Evolutionary conservation across 1,140 invertebrate species (phyloP).

Genomic region (Gonioctena quinquepunctata): DNA sequence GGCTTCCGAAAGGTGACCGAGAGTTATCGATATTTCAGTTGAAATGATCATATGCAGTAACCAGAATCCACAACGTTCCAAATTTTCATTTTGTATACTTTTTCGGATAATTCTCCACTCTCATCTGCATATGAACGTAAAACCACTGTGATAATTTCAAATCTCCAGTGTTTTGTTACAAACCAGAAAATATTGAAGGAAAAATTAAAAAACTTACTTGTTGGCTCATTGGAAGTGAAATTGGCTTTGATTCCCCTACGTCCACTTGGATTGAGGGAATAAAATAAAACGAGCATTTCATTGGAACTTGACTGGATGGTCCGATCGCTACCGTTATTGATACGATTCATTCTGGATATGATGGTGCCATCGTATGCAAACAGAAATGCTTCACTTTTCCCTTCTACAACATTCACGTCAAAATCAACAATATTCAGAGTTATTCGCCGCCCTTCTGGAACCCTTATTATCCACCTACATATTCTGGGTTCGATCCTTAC

Average conservation of each 20-base stretch:
- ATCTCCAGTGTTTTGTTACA: no score
- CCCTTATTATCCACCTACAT: conserved; percentile 74
- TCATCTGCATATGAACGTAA: no score
- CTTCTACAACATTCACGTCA: conserved; percentile 32
- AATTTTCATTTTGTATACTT: no score
- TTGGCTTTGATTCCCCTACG: conserved; percentile 69
- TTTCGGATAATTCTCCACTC: no score
- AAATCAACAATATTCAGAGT: conserved; percentile 64
- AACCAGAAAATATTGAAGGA: no score
- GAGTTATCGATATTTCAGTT: no score
- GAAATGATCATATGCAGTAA: no score
- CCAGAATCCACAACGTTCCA: no score
- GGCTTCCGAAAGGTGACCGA: no score
- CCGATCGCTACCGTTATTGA: conserved; percentile 12
- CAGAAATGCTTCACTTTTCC: not conserved
- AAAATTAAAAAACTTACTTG: conserved; percentile 46
- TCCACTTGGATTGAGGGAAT: conserved; percentile 52
- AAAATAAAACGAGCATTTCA: conserved; percentile 67
- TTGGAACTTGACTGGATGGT: conserved; percentile 67
- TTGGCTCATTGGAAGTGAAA: conserved; percentile 62
- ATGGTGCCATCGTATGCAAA: not conserved
- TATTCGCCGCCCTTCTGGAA: conserved; percentile 65
- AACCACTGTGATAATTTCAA: no score
- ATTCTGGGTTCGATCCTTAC: conserved; percentile 21
- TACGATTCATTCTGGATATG: not conserved